phyloP scores from a whole-genome alignment of 30 jellyfish, hydroid and myxozoan species.

The Cassiopea xamachana region DNA sequence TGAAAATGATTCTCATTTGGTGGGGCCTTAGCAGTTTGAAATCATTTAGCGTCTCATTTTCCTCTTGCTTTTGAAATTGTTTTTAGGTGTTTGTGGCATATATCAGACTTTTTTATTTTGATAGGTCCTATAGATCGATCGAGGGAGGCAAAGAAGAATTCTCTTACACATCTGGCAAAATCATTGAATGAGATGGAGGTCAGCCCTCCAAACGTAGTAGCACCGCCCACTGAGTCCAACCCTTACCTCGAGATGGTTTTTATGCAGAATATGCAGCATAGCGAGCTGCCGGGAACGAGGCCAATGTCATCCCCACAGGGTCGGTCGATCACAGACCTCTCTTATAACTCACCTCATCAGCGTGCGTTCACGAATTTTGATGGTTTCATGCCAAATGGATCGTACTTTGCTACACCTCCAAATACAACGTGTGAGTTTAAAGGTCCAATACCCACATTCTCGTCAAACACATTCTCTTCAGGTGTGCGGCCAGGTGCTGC shows the following conservation, averaged over 20 bases:
- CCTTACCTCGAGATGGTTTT: constrained; percentile 65
- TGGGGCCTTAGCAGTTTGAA: too few relatives aligned
- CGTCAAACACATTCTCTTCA: constrained; percentile 12
- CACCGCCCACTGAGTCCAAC: constrained; percentile 66
- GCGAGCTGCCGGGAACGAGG: constrained; percentile 10
- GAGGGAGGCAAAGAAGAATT: constrained; percentile 45
- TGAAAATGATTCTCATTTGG: too few relatives aligned
- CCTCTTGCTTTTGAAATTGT: too few relatives aligned
- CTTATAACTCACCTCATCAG: constrained; percentile 51
- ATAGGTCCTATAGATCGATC: constrained; percentile 57
- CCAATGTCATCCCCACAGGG: constrained; percentile 66
- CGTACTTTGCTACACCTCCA: constrained; percentile 50
- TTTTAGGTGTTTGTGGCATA: too few relatives aligned
- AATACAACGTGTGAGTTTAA: constrained; percentile 47
- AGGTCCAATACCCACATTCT: constrained; percentile 29
- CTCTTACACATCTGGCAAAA: constrained; percentile 63
- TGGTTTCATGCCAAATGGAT: constrained; percentile 52
- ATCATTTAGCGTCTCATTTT: too few relatives aligned
- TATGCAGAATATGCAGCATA: constrained; percentile 50
- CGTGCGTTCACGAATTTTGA: constrained; percentile 55
- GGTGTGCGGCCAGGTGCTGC: constrained; percentile 36
- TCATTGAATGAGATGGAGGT: constrained; percentile 69
- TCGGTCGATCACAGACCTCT: constrained; percentile 63
- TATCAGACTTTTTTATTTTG: neutral
- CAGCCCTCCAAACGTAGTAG: constrained; percentile 74